phyloP scores from a whole-genome alignment of 35 echinoderm and acorn worm species.

The Heliocidaris tuberculata region DNA sequence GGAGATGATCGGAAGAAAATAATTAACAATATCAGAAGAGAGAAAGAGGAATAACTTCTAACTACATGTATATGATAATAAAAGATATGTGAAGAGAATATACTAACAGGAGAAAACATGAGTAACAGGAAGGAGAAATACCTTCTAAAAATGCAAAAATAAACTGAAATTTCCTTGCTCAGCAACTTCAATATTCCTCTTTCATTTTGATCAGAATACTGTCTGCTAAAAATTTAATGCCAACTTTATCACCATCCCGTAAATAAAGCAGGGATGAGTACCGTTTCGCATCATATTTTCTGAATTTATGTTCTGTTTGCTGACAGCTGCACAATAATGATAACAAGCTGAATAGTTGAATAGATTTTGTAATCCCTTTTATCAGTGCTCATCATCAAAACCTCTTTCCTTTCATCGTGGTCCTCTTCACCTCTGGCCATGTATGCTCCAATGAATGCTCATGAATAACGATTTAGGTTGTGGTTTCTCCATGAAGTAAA shows the following conservation, averaged over 20 bases:
- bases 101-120: too few relatives aligned
- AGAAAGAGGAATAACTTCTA: too few relatives aligned
- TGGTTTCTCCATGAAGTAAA: neutral
- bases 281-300: neutral
- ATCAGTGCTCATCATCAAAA: slow-evolving; percentile 17
- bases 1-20: too few relatives aligned
- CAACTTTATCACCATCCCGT: neutral
- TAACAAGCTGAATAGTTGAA: slow-evolving; percentile 3
- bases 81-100: too few relatives aligned
- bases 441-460: neutral
- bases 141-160: too few relatives aligned
- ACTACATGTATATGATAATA: too few relatives aligned
- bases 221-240: neutral
- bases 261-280: neutral
- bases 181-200: neutral
- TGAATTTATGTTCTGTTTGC: neutral
- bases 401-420: neutral
- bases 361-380: neutral
- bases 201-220: neutral
- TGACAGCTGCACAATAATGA: slow-evolving; percentile 1
- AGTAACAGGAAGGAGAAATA: too few relatives aligned
- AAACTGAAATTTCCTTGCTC: too few relatives aligned
- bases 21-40: too few relatives aligned
- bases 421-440: neutral
- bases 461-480: neutral